These are phyloP conservation scores for Cyrtodaria siliqua DNA, from an alignment of 2,888 invertebrate genomes.

Conservation along the genomic window DNA sequence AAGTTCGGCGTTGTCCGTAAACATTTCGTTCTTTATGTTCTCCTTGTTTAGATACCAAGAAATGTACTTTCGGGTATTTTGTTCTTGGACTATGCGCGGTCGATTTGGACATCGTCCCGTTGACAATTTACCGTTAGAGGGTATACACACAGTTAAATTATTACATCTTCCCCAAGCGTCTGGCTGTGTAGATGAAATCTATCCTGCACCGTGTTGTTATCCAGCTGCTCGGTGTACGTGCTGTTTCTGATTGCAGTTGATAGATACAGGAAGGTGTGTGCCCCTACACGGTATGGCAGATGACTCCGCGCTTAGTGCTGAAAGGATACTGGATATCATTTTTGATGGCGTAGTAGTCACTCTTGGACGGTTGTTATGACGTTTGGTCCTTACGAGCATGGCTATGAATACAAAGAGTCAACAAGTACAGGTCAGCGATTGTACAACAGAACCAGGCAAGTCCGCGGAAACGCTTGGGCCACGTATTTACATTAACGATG, in stretches of 20 bases:
- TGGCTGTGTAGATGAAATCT: slow-evolving; percentile 38
- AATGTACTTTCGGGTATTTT: slow-evolving; percentile 31
- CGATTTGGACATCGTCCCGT: slow-evolving; percentile 14
- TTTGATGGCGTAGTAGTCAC: slow-evolving; percentile 21
- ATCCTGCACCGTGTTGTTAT: slow-evolving; percentile 37
- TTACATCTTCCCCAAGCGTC: slow-evolving; percentile 38
- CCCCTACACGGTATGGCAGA: too few species aligned
- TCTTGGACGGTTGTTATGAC: slow-evolving; percentile 24
- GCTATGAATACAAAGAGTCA: background rate
- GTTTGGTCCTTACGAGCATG: slow-evolving; percentile 18
- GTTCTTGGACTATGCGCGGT: slow-evolving; percentile 42
- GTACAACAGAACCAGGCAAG: slow-evolving; percentile 14
- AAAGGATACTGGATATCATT: slow-evolving; percentile 32
- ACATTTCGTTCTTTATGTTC: slow-evolving; percentile 39
- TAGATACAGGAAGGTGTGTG: slow-evolving; percentile 44
- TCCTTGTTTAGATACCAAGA: slow-evolving; percentile 45
- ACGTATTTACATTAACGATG: slow-evolving; percentile 5
- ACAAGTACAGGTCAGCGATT: slow-evolving; percentile 13
- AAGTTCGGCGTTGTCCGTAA: slow-evolving; percentile 38
- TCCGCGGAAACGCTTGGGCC: slow-evolving; percentile 17
- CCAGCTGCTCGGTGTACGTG: slow-evolving; percentile 33
- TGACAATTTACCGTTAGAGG: slow-evolving; percentile 29
- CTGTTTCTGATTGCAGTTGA: slow-evolving; percentile 52
- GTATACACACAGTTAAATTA: slow-evolving; percentile 50
- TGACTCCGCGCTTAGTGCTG: slow-evolving; percentile 22